Base-by-base conservation (phyloP, 2,888 invertebrate species). In the Chaetogeoica ovagalla region DNA sequence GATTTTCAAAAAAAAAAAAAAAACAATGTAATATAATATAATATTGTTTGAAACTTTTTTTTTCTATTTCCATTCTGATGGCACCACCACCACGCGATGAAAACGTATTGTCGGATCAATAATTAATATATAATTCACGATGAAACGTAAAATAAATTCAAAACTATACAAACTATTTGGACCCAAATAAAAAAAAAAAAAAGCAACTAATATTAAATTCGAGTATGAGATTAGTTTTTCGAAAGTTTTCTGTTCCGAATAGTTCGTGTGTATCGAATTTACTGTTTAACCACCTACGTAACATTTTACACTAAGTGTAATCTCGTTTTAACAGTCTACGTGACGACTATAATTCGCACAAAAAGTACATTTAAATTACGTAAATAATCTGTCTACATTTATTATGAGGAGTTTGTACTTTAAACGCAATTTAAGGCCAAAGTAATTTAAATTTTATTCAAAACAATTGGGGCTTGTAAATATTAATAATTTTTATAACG, bases 251-350 rank as follows among this genome's bases (percentile, higher is more conserved):
- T 15, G 17, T 63, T 73, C n/a, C 37, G 37, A 63, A 73, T 9
- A 52, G 23, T 4, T 1, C 68, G 17, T 23, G 23, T 43, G 9
- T 30, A 30, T 30, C 4, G 30, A 30, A 30, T 30, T 30, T 43
- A 23, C 17, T 48, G 23, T 17, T n/a, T n/a, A 72, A 73, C 23
- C 43, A 23, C 43, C 72, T 72, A 72, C 30, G 8, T 21, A 60
- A 39, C 43, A 6, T 60, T 62, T 23, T 13, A 23, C 48, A 48
- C 30, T 13, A 19, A 62, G 62, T 62, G 62, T n/a, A 30, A 73
- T 73, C 63, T 63, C 37, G 37, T 63, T 73, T 72, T 62, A 62
- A 72, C 48, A 48, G 48, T 0, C n/a, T n/a, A 30, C 30, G 30
- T 30, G 30, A n/a, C 48, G 0, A 30, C 21, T 52, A 19, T 62